These are phyloP conservation scores for Thomomys bottae DNA, from an alignment of 2,113 vertebrate species.

Conservation along the genomic window DNA sequence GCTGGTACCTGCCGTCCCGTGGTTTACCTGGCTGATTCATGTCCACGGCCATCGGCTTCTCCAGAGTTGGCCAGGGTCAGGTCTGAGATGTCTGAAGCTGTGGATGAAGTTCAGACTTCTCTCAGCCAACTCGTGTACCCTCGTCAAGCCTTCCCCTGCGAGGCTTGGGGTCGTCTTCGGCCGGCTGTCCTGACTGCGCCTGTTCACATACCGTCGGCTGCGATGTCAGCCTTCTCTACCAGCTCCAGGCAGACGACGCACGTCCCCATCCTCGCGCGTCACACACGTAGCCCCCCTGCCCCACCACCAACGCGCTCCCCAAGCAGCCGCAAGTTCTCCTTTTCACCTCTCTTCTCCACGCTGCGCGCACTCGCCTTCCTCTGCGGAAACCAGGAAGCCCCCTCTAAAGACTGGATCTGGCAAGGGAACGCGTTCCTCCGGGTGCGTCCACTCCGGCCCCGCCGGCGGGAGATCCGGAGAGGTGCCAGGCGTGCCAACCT, in stretches of 20 bases:
- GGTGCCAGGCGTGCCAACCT: background rate
- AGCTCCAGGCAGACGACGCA: background rate
- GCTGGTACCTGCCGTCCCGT: background rate
- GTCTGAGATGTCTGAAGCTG: background rate
- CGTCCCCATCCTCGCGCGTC: background rate
- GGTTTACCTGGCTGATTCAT: background rate
- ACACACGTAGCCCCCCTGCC: background rate
- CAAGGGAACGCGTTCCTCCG: background rate
- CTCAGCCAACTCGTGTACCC: background rate
- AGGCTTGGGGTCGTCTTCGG: background rate
- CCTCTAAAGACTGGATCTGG: background rate
- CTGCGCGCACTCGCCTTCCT: background rate
- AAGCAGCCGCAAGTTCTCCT: background rate
- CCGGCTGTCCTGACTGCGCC: background rate
- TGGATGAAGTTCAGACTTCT: background rate
- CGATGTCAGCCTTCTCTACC: no score
- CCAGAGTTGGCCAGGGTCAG: background rate
- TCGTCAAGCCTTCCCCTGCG: background rate
- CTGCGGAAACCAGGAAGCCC: background rate
- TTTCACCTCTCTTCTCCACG: background rate
- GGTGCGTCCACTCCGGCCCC: background rate
- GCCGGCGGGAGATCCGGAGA: no score
- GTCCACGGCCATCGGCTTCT: background rate
- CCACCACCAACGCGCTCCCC: no score
- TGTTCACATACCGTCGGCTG: background rate